These are phyloP conservation scores for Phalera bucephala DNA, from an alignment of 2,888 invertebrate genomes.

Conservation along the genomic window DNA sequence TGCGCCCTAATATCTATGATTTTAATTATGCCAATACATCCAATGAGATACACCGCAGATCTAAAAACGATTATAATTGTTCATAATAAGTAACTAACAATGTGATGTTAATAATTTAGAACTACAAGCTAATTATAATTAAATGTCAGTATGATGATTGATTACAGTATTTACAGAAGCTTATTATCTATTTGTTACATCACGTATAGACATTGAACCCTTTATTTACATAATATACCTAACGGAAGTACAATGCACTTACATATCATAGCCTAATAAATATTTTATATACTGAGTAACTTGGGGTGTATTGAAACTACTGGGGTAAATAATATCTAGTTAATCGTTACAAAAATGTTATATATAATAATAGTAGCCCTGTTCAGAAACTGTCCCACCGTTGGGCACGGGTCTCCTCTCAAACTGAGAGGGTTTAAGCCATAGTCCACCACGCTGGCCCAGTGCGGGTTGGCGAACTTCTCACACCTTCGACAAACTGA, in stretches of 20 bases:
- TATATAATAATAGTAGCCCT: no score
- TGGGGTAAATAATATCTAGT: no score
- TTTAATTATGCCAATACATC: slow-evolving; percentile 13
- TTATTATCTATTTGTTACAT: slow-evolving; percentile 18
- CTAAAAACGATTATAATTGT: no score
- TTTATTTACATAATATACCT: slow-evolving; percentile 32
- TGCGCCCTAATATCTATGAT: slow-evolving; percentile 14
- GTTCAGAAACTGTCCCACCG: no score
- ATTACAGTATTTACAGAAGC: slow-evolving; percentile 33
- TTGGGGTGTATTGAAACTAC: no score
- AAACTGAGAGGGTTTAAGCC: no score
- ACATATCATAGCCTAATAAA: slow-evolving; percentile 31
- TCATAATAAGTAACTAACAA: slow-evolving; percentile 18
- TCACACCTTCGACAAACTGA: no score
- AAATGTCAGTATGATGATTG: slow-evolving; percentile 3
- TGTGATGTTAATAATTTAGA: slow-evolving; percentile 50
- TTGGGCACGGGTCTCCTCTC: no score
- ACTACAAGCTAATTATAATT: slow-evolving; percentile 23
- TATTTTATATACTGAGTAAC: no score
- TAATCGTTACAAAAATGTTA: no score
- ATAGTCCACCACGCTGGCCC: no score
- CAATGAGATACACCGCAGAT: slow-evolving; percentile 27
- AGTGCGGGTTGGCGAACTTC: no score
- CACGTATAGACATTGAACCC: slow-evolving; percentile 16
- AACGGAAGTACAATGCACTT: slow-evolving; percentile 56